Percentiles rank a stretch among this genome's conserved stretches.
These are phyloP conservation scores for Sebastiscus tertius DNA, from an alignment of 2,797 vertebrate species.

Conservation along the genomic window DNA sequence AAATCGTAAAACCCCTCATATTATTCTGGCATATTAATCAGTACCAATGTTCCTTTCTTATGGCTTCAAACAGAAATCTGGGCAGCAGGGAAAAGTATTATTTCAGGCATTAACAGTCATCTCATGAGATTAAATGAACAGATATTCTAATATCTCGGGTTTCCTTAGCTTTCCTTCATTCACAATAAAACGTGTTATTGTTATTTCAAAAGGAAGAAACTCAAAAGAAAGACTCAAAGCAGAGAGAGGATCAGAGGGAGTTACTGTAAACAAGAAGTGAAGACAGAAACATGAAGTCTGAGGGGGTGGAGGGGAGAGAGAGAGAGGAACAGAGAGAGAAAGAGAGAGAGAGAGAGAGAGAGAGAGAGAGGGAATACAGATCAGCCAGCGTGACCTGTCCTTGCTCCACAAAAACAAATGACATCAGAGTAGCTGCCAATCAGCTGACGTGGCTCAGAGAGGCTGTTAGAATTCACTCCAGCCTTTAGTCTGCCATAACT, in stretches of 20 bases:
- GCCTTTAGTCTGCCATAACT: not conserved
- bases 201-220: constrained; percentile 26
- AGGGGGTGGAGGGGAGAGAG: not conserved
- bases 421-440: constrained; percentile 77
- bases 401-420: constrained; percentile 72
- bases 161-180: not conserved
- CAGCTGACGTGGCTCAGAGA: constrained; percentile 67
- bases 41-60: not conserved
- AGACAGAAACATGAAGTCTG: not conserved
- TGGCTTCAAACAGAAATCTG: not conserved
- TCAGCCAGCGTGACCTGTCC: constrained; percentile 60
- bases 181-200: not conserved
- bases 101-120: not conserved
- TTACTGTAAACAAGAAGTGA: constrained; percentile 14
- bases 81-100: not conserved
- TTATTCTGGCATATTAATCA: not conserved
- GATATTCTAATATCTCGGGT: not conserved
- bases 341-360: not conserved
- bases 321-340: not conserved
- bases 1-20: no score
- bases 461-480: constrained; percentile 33
- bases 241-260: constrained; percentile 20
- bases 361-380: constrained; percentile 26
- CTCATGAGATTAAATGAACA: not conserved
- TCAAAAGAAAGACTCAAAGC: not conserved